Evolutionary conservation across 2,888 invertebrate species (phyloP), one percentile per base, ranked within the genome.

Genomic region (Diarsia rubi): DNA sequence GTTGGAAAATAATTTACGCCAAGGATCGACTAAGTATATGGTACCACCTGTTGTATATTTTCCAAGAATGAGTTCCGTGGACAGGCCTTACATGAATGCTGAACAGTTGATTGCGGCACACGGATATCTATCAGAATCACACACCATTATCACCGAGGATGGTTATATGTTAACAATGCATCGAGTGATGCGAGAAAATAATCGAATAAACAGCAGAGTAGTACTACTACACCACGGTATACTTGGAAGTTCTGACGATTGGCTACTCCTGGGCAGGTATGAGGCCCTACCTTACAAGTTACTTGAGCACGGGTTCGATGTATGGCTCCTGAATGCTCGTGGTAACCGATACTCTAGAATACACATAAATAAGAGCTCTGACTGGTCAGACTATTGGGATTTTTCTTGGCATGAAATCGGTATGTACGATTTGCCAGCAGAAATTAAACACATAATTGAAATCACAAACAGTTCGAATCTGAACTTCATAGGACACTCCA

Each of bases 251-350:
- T 89, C 93, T n/a, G 89, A 89, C 49, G 92, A 94, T 75, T 93
- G 93, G 93, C 69, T 93, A 27, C 73, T 92, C 19, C 87, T 92
- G 42, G 92, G 92, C 4, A 81, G 88, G 27, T 83, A 88, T n/a
- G 85, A 80, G 72, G 84, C 91, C 16, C 76, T 94, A 9, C 91
- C 93, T 0, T 93, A 91, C 79, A 75, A 92, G 49, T 68, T 98
- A 94, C 92, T 95, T 93, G 92, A 97, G 69, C 91, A 92, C 9
- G 95, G 96, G 14, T 97, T 94, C 80, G 97, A 97, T 79, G 96
- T 97, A 0, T 98, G 94, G 98, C 96, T 93, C 93, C 91, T 95
- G 16, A 97, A 97, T 73, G 91, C 91, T 11, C 89, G 93, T 78
- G 92, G 93, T 27, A 94, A 91, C 69, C 89, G 85, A 82, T 94